Evolutionary conservation across 2,888 invertebrate genomes (phyloP).

Genomic region (Dicycla oo): DNA sequence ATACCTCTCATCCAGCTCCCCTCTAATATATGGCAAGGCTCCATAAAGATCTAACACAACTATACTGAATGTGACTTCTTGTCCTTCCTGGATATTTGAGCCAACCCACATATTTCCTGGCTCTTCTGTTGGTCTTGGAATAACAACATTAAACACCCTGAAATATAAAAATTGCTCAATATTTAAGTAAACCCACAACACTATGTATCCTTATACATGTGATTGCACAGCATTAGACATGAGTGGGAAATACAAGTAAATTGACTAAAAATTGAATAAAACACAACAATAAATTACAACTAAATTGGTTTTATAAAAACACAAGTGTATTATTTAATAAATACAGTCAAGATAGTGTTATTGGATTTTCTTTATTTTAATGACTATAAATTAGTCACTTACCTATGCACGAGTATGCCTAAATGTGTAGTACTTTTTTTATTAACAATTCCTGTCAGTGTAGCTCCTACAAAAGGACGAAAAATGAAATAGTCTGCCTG

Average conservation of each 20-base stretch:
- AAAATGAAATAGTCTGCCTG: constrained; percentile 93
- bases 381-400: constrained; percentile 31
- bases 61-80: constrained; percentile 91
- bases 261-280: too few relatives aligned
- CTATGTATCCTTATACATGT: neutral
- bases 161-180: constrained; percentile 58
- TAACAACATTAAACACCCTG: constrained; percentile 93
- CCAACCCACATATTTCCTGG: constrained; percentile 91
- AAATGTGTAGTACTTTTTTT: constrained; percentile 92
- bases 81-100: constrained; percentile 88
- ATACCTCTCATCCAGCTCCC: constrained; percentile 89
- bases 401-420: constrained; percentile 92
- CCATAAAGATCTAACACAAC: constrained; percentile 90
- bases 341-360: neutral
- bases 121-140: constrained; percentile 90
- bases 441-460: constrained; percentile 92
- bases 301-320: neutral
- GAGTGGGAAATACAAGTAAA: neutral
- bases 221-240: constrained; percentile 40
- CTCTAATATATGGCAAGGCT: constrained; percentile 92
- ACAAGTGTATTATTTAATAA: too few relatives aligned
- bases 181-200: constrained; percentile 8
- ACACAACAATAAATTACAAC: neutral
- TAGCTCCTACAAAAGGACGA: constrained; percentile 91
- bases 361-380: neutral